Evolutionary conservation across 2,888 invertebrate genomes (phyloP).

Genomic region (Leptinotarsa haldemani): DNA sequence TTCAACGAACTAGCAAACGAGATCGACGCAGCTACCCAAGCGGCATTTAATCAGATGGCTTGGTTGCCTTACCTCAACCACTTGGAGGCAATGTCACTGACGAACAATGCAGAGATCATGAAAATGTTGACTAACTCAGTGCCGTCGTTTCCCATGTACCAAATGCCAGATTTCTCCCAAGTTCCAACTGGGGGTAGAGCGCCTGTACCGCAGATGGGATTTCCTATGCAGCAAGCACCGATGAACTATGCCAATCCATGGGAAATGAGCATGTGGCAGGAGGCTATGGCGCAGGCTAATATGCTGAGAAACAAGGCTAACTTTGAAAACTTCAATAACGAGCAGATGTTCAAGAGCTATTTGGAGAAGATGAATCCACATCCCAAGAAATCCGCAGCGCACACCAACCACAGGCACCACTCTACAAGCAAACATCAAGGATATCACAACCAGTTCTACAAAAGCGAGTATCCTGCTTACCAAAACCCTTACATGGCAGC

Average conservation of each 20-base stretch:
- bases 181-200: slow-evolving; percentile 65
- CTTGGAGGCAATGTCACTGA: slow-evolving; percentile 71
- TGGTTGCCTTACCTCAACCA: slow-evolving; percentile 79
- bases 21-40: slow-evolving; percentile 77
- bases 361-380: slow-evolving; percentile 48
- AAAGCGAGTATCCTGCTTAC: slow-evolving; percentile 46
- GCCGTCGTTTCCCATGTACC: slow-evolving; percentile 67
- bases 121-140: slow-evolving; percentile 68
- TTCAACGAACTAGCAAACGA: slow-evolving; percentile 70
- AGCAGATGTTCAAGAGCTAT: slow-evolving; percentile 48
- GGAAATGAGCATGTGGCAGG: slow-evolving; percentile 78
- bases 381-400: slow-evolving; percentile 11
- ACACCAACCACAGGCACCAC: slow-evolving; percentile 35
- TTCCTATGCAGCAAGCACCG: slow-evolving; percentile 56
- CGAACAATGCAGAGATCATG: slow-evolving; percentile 69
- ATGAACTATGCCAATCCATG: slow-evolving; percentile 70
- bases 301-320: slow-evolving; percentile 57
- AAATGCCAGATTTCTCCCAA: slow-evolving; percentile 67
- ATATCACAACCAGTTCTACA: slow-evolving; percentile 31
- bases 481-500: slow-evolving; percentile 55
- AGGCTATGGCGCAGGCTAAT: slow-evolving; percentile 69
- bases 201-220: slow-evolving; percentile 65
- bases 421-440: slow-evolving; percentile 33
- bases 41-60: slow-evolving; percentile 78
- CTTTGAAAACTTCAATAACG: slow-evolving; percentile 54